Percentiles rank a stretch among this genome's conserved stretches.
Conservation (phyloP, 92 coral and sea anemone species). For the Ricordea florida region DNA sequence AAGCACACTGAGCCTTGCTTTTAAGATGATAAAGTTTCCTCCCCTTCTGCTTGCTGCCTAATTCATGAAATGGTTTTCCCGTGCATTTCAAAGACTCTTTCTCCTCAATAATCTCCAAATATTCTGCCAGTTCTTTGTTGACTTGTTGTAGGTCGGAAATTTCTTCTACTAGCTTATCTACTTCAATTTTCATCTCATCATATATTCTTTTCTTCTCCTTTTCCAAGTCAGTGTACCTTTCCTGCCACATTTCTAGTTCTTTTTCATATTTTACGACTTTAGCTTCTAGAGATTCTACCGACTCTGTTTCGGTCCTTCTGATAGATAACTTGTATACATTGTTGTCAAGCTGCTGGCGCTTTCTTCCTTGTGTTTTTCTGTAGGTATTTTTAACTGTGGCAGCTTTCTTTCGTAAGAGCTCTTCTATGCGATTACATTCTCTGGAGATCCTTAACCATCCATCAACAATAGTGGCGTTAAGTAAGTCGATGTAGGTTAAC, state of each 20-base stretch:
- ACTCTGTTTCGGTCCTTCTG: conserved; percentile 57
- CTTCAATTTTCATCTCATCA: conserved; percentile 50
- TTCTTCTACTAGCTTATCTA: conserved; percentile 28
- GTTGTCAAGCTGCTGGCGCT: conserved; percentile 28
- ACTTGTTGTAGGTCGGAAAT: conserved; percentile 31
- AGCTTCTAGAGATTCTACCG: conserved; percentile 32
- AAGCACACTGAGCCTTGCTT: conserved; percentile 62
- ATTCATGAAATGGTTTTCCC: conserved; percentile 36
- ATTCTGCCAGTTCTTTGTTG: conserved; percentile 51
- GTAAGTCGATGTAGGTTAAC: conserved; percentile 54
- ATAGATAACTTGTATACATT: conserved; percentile 45
- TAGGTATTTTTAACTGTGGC: conserved; percentile 7
- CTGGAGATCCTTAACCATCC: conserved; percentile 46
- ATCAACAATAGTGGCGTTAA: conserved; percentile 56
- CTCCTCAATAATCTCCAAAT: conserved; percentile 44
- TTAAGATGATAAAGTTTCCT: conserved; percentile 34
- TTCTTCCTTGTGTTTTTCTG: conserved; percentile 49
- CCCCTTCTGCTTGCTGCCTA: conserved; percentile 24
- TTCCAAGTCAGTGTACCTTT: conserved; percentile 43
- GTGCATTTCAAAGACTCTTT: conserved; percentile 18
- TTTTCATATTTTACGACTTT: conserved; percentile 31
- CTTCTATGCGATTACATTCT: conserved; percentile 58
- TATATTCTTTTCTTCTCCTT: conserved; percentile 38
- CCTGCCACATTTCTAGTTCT: conserved; percentile 45
- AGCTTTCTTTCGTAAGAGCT: conserved; percentile 36